Conservation (phyloP, 2,113 vertebrate genomes). For the Geothlypis trichas region DNA sequence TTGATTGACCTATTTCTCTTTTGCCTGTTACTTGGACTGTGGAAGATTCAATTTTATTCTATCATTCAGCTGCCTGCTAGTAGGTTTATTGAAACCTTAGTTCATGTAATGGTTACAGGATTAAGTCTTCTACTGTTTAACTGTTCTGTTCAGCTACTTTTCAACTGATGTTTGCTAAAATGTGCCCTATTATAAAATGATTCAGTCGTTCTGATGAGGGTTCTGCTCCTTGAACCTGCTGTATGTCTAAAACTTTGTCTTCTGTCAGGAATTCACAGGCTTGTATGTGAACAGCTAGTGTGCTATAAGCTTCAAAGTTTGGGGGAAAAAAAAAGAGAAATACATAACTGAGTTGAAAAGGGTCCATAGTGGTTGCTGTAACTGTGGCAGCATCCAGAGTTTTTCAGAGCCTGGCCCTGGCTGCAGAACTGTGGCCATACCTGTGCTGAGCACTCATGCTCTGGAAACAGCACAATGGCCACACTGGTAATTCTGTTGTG, state of each 20-base stretch:
- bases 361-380: neutral
- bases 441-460: neutral
- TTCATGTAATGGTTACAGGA: neutral
- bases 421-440: accelerated
- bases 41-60: neutral
- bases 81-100: neutral
- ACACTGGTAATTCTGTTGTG: neutral
- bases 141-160: neutral
- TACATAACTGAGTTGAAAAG: neutral
- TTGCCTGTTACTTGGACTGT: neutral
- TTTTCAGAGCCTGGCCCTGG: neutral
- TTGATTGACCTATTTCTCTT: neutral
- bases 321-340: neutral
- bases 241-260: neutral
- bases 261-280: neutral
- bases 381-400: neutral
- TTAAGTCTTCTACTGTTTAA: neutral
- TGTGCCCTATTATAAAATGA: neutral
- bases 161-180: neutral
- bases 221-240: neutral
- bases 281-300: neutral
- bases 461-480: neutral
- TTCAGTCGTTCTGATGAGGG: neutral
- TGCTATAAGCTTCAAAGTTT: neutral
- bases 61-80: neutral